These are phyloP conservation scores for Portunus trituberculatus DNA, from an alignment of 1,140 invertebrate genomes.

Conservation along the genomic window DNA sequence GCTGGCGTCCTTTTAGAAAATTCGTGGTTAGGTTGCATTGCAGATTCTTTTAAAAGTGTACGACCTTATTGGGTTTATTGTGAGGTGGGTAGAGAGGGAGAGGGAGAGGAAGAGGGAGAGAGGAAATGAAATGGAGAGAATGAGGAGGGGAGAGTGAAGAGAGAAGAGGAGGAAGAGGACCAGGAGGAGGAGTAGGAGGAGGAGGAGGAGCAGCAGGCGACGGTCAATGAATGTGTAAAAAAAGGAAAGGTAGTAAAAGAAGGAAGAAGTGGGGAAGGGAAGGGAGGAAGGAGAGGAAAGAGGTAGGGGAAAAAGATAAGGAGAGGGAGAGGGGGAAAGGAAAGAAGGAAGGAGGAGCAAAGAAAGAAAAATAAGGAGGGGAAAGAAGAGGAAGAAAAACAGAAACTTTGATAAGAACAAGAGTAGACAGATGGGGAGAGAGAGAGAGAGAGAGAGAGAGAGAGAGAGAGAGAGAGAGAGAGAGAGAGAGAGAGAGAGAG, in stretches of 20 bases:
- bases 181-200: background rate
- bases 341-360: background rate
- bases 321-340: background rate
- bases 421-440: background rate
- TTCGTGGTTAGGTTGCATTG: background rate
- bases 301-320: background rate
- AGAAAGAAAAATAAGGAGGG: background rate
- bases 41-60: background rate
- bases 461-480: background rate
- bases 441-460: background rate
- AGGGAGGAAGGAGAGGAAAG: background rate
- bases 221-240: too few relatives aligned
- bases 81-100: background rate
- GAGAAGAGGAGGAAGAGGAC: background rate
- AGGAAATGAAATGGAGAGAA: background rate
- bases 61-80: constrained; percentile 5
- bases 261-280: background rate
- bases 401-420: background rate
- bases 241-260: background rate
- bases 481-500: background rate
- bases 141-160: background rate
- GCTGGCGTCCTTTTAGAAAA: background rate
- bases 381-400: background rate
- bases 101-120: background rate
- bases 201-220: background rate